Evolutionary conservation across 2,888 invertebrate species (phyloP), one percentile per base, ranked within the genome.

Genomic region (Omphaloscelis lunosa): DNA sequence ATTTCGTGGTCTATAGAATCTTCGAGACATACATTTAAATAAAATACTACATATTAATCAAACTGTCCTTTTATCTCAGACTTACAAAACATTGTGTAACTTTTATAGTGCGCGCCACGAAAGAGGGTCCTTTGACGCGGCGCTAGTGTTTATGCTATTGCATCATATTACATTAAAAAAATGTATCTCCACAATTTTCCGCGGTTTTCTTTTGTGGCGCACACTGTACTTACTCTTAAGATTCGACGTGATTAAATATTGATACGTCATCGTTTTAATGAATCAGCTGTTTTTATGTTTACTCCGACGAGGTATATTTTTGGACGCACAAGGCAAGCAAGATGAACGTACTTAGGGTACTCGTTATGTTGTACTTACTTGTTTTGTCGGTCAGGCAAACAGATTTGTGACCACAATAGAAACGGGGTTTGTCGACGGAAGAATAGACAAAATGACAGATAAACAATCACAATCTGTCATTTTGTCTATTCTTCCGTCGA

Each of bases 11-110:
- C 20, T 11, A 20, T 12, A 56, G 51, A 75, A 80, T 48, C 15
- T 58, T 75, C 67, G 39, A 84, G 58, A 71, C 27, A 27, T 34
- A n/a, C 51, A 20, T 63, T 61, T n/a, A 62, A 11, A 39, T 58
- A 51, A 66, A 61, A 69, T 68, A 51, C 45, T 41, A 15, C 7
- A 12, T 11, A 39, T 27, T 3, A 34, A 34, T 5, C 8, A 58
- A 27, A 56, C 7, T 41, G 27, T 53, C 45, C 4, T 29, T 53
- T 29, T 53, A 65, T 69, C 27, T 58, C 34, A 39, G 51, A 48
- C 59, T 82, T 86, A 68, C 70, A 67, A 70, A 86, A 86, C 65
- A 63, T 86, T 75, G 66, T 75, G 83, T 48, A 84, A 84, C 58
- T 51, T 62, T 56, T 82, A n/a, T n/a, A n/a, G n/a, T n/a, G n/a